These are phyloP conservation scores for Macrotrachela quadricornifera DNA, from an alignment of 1,140 invertebrate genomes.

Conservation along the genomic window DNA sequence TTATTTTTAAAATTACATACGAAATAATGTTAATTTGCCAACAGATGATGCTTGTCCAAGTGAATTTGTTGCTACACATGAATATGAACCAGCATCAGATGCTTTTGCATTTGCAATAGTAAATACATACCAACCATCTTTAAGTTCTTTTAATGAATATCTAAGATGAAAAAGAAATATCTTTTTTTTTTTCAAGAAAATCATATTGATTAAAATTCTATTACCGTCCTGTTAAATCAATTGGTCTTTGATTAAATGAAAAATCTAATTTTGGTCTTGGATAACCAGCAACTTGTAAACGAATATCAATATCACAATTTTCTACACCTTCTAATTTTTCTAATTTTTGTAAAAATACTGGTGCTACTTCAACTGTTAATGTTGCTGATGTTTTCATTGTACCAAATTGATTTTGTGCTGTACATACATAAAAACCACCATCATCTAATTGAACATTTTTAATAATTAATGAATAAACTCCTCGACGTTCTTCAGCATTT, in stretches of 20 bases:
- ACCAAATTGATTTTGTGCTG: conserved; percentile 8
- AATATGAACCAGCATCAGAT: conserved; percentile 54
- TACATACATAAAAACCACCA: conserved; percentile 9
- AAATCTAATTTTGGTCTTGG: conserved; percentile 6
- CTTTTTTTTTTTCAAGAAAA: no score
- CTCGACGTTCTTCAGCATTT: conserved; percentile 17
- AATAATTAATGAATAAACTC: conserved; percentile 5
- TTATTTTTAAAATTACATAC: no score
- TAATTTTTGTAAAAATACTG: conserved; percentile 8
- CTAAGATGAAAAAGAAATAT: no score
- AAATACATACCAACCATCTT: not conserved
- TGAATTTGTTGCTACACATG: conserved; percentile 56
- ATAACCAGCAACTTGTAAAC: conserved; percentile 3
- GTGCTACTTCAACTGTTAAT: conserved; percentile 7
- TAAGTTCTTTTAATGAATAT: not conserved
- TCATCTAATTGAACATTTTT: conserved; percentile 10
- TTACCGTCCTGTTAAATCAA: not conserved
- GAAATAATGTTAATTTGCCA: not conserved
- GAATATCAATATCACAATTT: conserved; percentile 1
- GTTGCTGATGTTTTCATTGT: conserved; percentile 5
- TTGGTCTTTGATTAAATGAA: conserved; percentile 8
- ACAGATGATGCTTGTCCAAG: conserved; percentile 19
- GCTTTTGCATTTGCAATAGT: not conserved
- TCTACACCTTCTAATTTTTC: conserved; percentile 8
- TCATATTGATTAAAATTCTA: conserved; percentile 1